Conservation (phyloP, 1,140 invertebrate species). For the Ephestia elutella region DNA sequence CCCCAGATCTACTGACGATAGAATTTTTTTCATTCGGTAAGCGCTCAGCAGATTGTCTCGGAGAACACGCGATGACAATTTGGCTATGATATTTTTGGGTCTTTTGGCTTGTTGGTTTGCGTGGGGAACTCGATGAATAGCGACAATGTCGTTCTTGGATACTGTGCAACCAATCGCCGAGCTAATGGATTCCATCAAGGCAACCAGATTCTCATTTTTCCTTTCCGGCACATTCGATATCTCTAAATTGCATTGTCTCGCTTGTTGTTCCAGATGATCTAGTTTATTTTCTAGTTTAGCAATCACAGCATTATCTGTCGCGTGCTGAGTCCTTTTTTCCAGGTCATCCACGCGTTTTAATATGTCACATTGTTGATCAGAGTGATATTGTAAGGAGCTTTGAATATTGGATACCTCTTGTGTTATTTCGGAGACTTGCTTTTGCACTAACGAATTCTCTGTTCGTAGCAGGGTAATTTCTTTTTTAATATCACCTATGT, state of each 20-base stretch:
- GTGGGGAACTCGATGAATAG: background rate
- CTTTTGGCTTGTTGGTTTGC: background rate
- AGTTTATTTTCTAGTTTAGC: background rate
- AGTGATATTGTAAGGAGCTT: no score
- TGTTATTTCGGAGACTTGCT: no score
- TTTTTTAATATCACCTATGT: no score
- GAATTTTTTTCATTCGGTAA: background rate
- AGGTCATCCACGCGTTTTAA: no score
- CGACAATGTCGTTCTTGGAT: background rate
- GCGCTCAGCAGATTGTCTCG: background rate
- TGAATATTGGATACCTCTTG: no score
- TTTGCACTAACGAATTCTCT: no score
- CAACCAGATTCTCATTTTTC: background rate
- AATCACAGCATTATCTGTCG: no score
- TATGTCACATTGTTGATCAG: no score
- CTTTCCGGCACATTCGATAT: background rate
- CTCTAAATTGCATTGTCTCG: background rate
- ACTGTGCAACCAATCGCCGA: background rate
- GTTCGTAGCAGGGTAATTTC: no score
- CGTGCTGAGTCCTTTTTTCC: no score
- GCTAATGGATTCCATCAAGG: background rate
- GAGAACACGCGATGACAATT: background rate
- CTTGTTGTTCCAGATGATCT: no score
- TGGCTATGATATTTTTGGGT: background rate
- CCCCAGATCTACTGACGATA: background rate